Conservation (phyloP, 2,888 invertebrate genomes). For the Syrista parreyssii region DNA sequence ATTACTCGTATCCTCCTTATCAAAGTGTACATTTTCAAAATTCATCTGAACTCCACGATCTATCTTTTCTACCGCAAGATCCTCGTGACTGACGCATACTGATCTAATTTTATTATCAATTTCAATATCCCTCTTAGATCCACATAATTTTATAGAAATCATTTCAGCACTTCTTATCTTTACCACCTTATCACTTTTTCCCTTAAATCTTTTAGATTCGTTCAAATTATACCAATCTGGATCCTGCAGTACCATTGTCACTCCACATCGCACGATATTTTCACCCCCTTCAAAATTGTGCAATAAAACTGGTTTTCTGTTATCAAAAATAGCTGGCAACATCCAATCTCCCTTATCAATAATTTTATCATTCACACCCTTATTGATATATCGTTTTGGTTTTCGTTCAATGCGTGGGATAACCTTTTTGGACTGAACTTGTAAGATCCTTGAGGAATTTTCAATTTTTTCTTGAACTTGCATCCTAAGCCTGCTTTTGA, state of each 20-base stretch:
- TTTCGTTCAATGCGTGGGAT: neutral
- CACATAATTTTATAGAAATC: neutral
- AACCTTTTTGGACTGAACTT: neutral
- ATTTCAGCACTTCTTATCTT: neutral
- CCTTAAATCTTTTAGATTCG: neutral
- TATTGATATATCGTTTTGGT: neutral
- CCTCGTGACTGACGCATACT: neutral
- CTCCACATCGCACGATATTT: neutral
- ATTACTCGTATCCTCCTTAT: neutral
- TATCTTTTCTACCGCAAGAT: neutral
- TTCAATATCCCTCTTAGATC: neutral
- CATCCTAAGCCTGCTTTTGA: neutral
- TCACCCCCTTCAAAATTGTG: constrained; percentile 9
- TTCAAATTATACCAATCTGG: neutral
- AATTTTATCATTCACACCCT: neutral
- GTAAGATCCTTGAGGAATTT: neutral
- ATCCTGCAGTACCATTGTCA: neutral
- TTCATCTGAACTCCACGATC: neutral
- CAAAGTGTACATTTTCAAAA: neutral
- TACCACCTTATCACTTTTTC: neutral
- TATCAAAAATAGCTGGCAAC: constrained; percentile 5
- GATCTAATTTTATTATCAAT: neutral
- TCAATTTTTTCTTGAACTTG: neutral
- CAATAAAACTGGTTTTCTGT: constrained; percentile 16
- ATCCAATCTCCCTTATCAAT: neutral